phyloP scores from a whole-genome alignment of 2,888 invertebrate species.

The Polyommatus iphigenia region DNA sequence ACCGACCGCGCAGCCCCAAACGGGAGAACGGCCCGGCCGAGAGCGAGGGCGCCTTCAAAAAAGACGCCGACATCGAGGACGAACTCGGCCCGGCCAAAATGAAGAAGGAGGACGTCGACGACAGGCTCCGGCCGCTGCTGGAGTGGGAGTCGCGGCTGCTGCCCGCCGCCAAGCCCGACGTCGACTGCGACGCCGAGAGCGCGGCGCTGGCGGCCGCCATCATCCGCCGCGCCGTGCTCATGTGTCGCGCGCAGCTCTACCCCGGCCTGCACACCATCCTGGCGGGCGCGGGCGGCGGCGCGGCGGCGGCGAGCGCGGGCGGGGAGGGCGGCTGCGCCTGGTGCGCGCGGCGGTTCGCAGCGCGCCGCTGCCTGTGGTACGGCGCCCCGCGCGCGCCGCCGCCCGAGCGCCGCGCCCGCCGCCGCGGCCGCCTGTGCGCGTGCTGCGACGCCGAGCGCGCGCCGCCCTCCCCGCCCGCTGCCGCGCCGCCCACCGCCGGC shows the following conservation, averaged over 20 bases:
- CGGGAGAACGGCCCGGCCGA: not conserved
- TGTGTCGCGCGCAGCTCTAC: conserved; percentile 75
- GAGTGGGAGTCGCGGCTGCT: conserved; percentile 44
- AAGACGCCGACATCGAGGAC: not conserved
- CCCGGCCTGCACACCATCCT: conserved; percentile 81
- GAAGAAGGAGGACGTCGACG: conserved; percentile 44
- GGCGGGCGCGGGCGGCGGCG: conserved; percentile 43
- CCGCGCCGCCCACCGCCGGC: conserved; percentile 67
- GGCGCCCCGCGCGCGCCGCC: conserved; percentile 68
- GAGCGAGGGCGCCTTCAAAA: not conserved
- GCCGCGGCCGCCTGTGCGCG: conserved; percentile 81
- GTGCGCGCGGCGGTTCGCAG: conserved; percentile 55
- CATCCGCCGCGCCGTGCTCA: conserved; percentile 70
- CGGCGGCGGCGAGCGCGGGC: conserved; percentile 31
- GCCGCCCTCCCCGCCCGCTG: conserved; percentile 54
- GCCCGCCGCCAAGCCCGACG: conserved; percentile 35
- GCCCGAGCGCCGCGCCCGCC: conserved; percentile 53
- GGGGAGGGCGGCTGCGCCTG: conserved; percentile 55
- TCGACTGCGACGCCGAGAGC: conserved; percentile 43
- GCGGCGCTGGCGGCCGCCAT: conserved; percentile 66
- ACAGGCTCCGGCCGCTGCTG: conserved; percentile 50
- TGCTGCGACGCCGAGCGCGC: conserved; percentile 76
- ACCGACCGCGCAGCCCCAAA: conserved; percentile 22
- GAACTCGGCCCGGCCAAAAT: conserved; percentile 31
- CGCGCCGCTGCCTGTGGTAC: conserved; percentile 72